A percentile compares a stretch with the other conserved stretches of the same genome.
Conservation (phyloP, 2,888 invertebrate genomes). For the Suillia variegata region DNA sequence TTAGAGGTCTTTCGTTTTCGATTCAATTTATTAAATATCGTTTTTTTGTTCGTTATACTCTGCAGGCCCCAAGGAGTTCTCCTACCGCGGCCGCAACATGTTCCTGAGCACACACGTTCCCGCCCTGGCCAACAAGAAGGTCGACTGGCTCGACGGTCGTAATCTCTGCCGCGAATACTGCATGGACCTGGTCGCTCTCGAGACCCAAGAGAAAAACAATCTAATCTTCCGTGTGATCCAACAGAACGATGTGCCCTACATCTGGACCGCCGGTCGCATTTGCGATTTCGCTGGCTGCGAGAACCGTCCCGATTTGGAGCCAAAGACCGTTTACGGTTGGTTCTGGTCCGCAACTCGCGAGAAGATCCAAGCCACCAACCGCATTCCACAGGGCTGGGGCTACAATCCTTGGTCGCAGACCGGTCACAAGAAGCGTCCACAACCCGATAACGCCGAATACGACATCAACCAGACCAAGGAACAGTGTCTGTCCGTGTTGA, state of each 20-base stretch:
- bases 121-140: conserved; percentile 76
- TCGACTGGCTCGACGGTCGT: conserved; percentile 90
- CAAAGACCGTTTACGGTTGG: conserved; percentile 85
- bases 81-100: conserved; percentile 84
- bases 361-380: conserved; percentile 83
- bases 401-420: conserved; percentile 92
- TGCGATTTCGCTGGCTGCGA: conserved; percentile 95
- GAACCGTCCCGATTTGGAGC: conserved; percentile 82
- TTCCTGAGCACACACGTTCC: conserved; percentile 86
- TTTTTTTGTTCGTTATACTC: too few relatives aligned
- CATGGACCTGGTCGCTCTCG: conserved; percentile 89
- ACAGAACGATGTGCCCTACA: conserved; percentile 88
- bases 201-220: conserved; percentile 89
- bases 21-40: too few relatives aligned
- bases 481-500: conserved; percentile 84
- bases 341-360: conserved; percentile 92
- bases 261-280: conserved; percentile 90
- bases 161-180: conserved; percentile 91
- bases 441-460: conserved; percentile 90
- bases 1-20: too few relatives aligned
- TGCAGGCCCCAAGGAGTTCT: conserved; percentile 88
- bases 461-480: conserved; percentile 87
- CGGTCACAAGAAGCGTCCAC: conserved; percentile 85
- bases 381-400: conserved; percentile 65
- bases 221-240: conserved; percentile 86